A percentile compares a stretch with the other conserved stretches of the same genome.
phyloP scores from a whole-genome alignment of 2,797 vertebrate species.

The Bovichtus diacanthus region DNA sequence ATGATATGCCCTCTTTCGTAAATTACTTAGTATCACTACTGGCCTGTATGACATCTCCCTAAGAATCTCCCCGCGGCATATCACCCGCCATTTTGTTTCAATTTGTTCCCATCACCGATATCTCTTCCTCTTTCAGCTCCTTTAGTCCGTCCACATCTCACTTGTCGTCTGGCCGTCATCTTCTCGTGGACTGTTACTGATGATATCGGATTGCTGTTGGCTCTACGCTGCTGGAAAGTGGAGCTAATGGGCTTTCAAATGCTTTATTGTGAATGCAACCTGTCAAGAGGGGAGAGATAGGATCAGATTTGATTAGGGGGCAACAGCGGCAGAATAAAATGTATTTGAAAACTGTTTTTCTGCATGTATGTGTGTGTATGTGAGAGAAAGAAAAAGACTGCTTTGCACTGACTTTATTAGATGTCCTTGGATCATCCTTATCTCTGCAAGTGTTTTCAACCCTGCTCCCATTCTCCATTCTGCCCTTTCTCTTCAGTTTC shows the following conservation, averaged over 20 bases:
- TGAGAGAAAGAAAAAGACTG: constrained; percentile 16
- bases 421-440: constrained; percentile 55
- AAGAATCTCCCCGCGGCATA: constrained; percentile 37
- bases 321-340: constrained; percentile 54
- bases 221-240: constrained; percentile 55
- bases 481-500: constrained; percentile 25
- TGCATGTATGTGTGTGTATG: neutral
- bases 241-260: constrained; percentile 77
- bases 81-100: constrained; percentile 77
- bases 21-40: constrained; percentile 40
- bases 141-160: constrained; percentile 64
- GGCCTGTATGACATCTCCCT: constrained; percentile 47
- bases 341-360: constrained; percentile 55
- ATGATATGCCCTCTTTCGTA: constrained; percentile 29
- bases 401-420: constrained; percentile 36
- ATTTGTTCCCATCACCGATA: constrained; percentile 71
- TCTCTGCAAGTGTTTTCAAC: constrained; percentile 48
- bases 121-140: constrained; percentile 63
- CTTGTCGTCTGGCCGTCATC: constrained; percentile 76
- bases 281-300: constrained; percentile 71
- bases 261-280: constrained; percentile 73
- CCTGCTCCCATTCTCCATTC: constrained; percentile 37
- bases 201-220: constrained; percentile 68
- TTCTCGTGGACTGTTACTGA: constrained; percentile 71
- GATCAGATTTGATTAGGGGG: constrained; percentile 74